Evolutionary conservation across 2,113 vertebrate species (phyloP).

Genomic region (Zosterops pallidus): DNA sequence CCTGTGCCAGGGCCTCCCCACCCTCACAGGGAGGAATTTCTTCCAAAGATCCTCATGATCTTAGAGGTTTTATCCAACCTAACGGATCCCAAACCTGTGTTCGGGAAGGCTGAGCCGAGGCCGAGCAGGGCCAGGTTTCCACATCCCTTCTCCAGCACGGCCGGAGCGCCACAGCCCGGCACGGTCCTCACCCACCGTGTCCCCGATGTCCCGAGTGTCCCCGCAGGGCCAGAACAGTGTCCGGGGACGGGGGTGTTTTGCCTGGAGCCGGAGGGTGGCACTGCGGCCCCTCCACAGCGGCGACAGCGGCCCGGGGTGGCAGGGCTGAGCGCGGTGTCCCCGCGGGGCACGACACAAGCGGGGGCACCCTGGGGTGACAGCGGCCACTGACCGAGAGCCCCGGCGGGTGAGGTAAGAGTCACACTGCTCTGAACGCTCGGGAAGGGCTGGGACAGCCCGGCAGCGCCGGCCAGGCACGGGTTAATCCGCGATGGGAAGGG

Average conservation of each 20-base stretch:
- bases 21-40: not conserved
- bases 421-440: accelerated
- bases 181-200: accelerated
- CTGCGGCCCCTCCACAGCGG: not conserved
- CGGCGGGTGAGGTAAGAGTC: not conserved
- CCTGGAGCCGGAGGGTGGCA: slow-evolving; percentile 45
- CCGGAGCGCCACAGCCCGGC: accelerated
- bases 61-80: not conserved
- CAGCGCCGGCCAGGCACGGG: not conserved
- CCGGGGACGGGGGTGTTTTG: not conserved
- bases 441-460: not conserved
- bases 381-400: not conserved
- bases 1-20: not conserved
- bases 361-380: not conserved
- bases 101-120: not conserved
- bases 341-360: not conserved
- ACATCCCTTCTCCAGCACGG: accelerated
- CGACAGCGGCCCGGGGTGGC: not conserved
- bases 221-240: not conserved
- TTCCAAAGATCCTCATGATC: not conserved
- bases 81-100: accelerated
- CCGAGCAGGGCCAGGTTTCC: too few relatives aligned
- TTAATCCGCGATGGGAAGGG: not conserved
- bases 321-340: not conserved
- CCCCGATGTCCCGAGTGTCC: not conserved